A percentile compares a stretch with the other conserved stretches of the same genome.
Conservation (phyloP, 2,797 vertebrate genomes). For the Lepus oiostolus region DNA sequence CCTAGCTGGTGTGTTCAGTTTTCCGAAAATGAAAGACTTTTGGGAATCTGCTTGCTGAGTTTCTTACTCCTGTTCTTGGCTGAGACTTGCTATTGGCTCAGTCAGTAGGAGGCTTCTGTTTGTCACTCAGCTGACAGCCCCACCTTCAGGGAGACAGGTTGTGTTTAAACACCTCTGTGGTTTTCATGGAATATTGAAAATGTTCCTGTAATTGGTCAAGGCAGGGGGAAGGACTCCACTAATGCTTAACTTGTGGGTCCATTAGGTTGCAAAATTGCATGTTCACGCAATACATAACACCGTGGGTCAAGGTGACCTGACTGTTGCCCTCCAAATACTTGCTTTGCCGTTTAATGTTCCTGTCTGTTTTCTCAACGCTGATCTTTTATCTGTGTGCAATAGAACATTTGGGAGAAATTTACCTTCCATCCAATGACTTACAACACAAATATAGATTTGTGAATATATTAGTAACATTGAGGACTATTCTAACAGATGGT, state of each 20-base stretch:
- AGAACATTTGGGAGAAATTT: conserved; percentile 14
- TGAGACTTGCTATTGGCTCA: background rate
- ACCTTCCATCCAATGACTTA: background rate
- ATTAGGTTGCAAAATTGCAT: conserved; percentile 49
- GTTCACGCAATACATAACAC: background rate
- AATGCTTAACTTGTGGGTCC: conserved; percentile 70
- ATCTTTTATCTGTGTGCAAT: conserved; percentile 17
- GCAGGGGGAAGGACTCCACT: conserved; percentile 44
- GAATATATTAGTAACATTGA: background rate
- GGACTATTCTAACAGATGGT: background rate
- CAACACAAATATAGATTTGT: conserved; percentile 39
- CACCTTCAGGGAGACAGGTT: background rate
- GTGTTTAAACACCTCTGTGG: background rate
- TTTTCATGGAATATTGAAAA: background rate
- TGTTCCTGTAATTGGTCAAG: background rate
- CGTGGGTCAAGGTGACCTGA: conserved; percentile 39
- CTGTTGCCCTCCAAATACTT: conserved; percentile 3
- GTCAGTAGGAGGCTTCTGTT: conserved; percentile 51
- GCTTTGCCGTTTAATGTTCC: conserved; percentile 33
- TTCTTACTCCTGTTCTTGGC: background rate
- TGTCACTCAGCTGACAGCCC: background rate
- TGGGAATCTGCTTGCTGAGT: background rate
- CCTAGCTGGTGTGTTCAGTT: background rate
- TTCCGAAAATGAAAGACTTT: background rate
- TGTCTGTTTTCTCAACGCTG: conserved; percentile 46